Evolutionary conservation across 2,888 invertebrate species (phyloP), one percentile per base, ranked within the genome.

Genomic region (Coelopa pilipes): DNA sequence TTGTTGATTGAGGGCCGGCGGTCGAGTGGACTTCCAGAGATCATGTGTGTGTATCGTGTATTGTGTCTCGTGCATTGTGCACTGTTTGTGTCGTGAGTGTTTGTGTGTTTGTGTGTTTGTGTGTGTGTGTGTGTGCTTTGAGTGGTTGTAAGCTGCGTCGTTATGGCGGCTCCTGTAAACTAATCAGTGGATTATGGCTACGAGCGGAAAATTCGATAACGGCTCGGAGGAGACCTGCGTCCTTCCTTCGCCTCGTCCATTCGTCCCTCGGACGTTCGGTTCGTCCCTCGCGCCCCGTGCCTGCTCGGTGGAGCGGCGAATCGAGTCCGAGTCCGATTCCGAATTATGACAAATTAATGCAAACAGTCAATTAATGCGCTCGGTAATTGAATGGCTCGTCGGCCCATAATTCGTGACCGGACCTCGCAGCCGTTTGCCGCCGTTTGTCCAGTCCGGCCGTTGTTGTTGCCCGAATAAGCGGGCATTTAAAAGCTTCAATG

Each of bases 151-250:
- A 17, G 34, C 24, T 46, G 57, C 71, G 50, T 65, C 19, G 59
- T 66, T 72, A 72, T 57, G 49, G 34, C 34, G 66, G 66, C 66
- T 66, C 66, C 59, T 17, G 66, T 57, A 47, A 66, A 67, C 72
- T 59, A 72, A 72, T 66, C 72, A 66, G 66, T 62, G 59, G 72
- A 67, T 67, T 67, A 67, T 59, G 66, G 49, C 66, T 59, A 57
- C 47, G 59, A 46, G 21, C 72, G n/a, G 19, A 21, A 57, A 72
- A 72, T 66, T 66, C 63, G 65, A 66, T 66, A 59, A 66, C 55
- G 62, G 13, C 70, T 46, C 46, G 70, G 59, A n/a, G 60, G n/a
- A 34, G 46, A 45, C 47, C 15, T 19, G n/a, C 45, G 57, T 69
- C 57, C 57, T 45, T 60, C 15, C 57, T n/a, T 60, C 19, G 17